Evolutionary conservation across 35 echinoderm and acorn worm species (phyloP), one percentile per base, ranked within the genome.

Genomic region (Holothuria glaberrima): DNA sequence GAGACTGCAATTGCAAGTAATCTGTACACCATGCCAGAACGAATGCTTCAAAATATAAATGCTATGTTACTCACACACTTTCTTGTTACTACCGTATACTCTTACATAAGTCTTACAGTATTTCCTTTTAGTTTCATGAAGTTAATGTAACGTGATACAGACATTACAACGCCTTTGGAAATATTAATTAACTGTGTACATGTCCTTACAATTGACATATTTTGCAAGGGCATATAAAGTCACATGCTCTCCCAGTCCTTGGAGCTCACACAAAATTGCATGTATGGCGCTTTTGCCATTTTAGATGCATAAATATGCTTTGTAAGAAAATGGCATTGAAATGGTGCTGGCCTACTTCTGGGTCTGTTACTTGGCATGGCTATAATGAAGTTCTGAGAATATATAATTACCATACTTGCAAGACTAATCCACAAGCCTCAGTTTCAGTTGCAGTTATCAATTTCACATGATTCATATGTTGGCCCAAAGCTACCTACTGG

Each of bases 371-470:
- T 12, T 59, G 58, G 58, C 58, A 59, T 59, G 12, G 21, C 12
- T 59, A 59, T 13, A 12, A 59, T 59, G 58, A 59, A 59, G 12
- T 21, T 59, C 12, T 21, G 21, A 59, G 58, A 59, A 59, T 59
- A 59, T 59, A 59, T 59, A 59, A 59, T 59, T 21, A 59, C 58
- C 58, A 12, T 59, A 21, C 21, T 59, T 59, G 58, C 58, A 59
- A 59, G 12, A 59, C 58, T 59, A 59, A 59, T 13, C 58, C 21
- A 59, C 12, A 59, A 59, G 58, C 12, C 58, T 59, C 58, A 59
- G 58, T 59, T 59, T 59, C 58, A 59, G 58, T 59, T 59, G n/a
- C n/a, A n/a, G n/a, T n/a, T 59, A 59, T 59, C 21, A 59, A 59
- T n/a, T 59, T 59, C 21, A 21, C 58, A 59, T 59, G 20, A 68